Conservation (phyloP, 2,113 vertebrate genomes). For the Eublepharis macularius region DNA sequence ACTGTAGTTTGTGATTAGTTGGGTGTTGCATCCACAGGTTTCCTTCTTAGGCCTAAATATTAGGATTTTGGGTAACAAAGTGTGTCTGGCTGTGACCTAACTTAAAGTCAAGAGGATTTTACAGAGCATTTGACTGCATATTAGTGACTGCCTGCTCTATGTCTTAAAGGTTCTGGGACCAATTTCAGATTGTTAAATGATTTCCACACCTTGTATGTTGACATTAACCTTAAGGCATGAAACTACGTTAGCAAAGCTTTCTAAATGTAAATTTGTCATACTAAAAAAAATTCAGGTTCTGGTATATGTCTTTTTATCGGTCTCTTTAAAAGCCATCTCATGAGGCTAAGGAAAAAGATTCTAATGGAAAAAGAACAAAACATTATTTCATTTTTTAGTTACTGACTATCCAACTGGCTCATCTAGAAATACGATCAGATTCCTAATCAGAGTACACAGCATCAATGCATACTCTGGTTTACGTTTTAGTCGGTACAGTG, state of each 20-base stretch:
- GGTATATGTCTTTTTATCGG: background rate
- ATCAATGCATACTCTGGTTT: background rate
- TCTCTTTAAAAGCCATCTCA: background rate
- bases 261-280: conserved; percentile 3
- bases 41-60: background rate
- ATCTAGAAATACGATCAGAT: background rate
- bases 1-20: background rate
- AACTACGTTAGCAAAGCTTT: background rate
- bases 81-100: background rate
- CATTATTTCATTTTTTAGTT: background rate
- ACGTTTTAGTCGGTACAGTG: background rate
- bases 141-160: background rate
- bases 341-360: background rate
- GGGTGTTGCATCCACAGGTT: background rate
- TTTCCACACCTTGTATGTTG: background rate
- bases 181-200: background rate
- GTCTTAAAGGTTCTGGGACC: conserved; percentile 3
- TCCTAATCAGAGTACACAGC: background rate
- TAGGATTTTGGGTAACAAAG: background rate
- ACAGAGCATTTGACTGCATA: background rate
- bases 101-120: background rate
- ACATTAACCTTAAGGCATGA: background rate
- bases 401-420: background rate
- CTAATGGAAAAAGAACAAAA: background rate
- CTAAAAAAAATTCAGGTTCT: background rate